Base-by-base conservation (phyloP, 2,113 vertebrate species). In the Atractosteus spatula region DNA sequence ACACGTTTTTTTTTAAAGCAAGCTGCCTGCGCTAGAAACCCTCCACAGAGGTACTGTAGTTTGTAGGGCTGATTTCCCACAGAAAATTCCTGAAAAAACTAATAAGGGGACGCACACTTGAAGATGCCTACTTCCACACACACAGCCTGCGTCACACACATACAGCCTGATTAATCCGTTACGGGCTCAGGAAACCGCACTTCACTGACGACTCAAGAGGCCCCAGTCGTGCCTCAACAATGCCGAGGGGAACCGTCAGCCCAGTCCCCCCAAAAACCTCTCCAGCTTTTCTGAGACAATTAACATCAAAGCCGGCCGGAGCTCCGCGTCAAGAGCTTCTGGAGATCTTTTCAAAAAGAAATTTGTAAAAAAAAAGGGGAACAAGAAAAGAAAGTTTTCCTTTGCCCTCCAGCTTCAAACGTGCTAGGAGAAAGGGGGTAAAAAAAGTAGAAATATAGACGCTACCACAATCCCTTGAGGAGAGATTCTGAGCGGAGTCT, bases 171-270 rank as follows among this genome's bases (percentile, higher is more conserved):
- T 90, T 92, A 89, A 91, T 90, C 89, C 88, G 83, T 64, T 85
- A 83, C 79, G 82, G 85, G 90, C 86, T 89, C 86, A 90, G 89
- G 87, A 91, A 90, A 90, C 89, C 83, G 82, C 62, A 64, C 89
- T 89, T 85, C 84, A 88, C 79, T 85, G 81, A 88, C 86, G 84
- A 91, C 85, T 87, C 85, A 87, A 77, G 87, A 89, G 89, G 88
- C 88, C 87, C 85, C 11, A 59, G 4, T 59, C 56, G 13, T 59
- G 56, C n/a, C 56, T 13, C 56, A 59, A 59, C 56, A 59, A 59
- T 59, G 13, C 56, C 56, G 3, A 59, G 56, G 62, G 10, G 41
- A 42, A 17, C 62, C 62, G 62, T 42, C 41, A 8, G 41, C 62
- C 41, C 62, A 64, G 17, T 64, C 62, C 17, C 17, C 62, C 62